A percentile compares a stretch with the other conserved stretches of the same genome.
phyloP scores from a whole-genome alignment of 2,113 vertebrate species.

The Rhabdomys dilectus region DNA sequence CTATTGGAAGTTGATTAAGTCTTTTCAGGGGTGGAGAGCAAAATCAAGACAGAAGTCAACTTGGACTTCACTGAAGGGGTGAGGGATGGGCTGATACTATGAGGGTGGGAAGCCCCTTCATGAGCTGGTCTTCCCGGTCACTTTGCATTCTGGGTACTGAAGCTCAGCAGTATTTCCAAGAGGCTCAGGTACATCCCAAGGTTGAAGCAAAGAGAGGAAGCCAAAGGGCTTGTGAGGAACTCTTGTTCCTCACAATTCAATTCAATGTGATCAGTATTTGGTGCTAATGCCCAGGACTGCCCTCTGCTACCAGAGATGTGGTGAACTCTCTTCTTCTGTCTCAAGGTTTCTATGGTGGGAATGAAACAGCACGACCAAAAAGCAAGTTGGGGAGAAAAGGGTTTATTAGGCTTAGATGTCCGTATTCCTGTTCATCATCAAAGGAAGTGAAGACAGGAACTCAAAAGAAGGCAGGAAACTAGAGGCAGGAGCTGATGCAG shows the following conservation, averaged over 20 bases:
- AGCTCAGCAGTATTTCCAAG: no score
- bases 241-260: no score
- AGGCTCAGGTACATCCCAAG: no score
- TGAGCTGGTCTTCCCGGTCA: background rate
- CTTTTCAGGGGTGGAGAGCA: background rate
- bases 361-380: background rate
- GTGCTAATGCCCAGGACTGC: background rate
- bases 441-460: background rate
- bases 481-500: background rate
- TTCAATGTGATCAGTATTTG: background rate
- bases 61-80: background rate
- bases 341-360: background rate
- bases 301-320: background rate
- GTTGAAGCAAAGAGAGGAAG: background rate
- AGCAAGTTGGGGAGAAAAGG: background rate
- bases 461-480: background rate
- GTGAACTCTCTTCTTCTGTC: background rate
- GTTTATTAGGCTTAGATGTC: background rate
- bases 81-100: background rate
- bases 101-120: background rate
- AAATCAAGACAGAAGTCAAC: background rate
- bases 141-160: background rate
- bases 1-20: slow-evolving; percentile 36
- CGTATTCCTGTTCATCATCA: background rate
- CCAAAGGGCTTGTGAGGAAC: background rate